Percentiles rank a stretch among this genome's conserved stretches.
These are phyloP conservation scores for Platycercus adscitus DNA, from an alignment of 2,113 vertebrate genomes.

Conservation along the genomic window DNA sequence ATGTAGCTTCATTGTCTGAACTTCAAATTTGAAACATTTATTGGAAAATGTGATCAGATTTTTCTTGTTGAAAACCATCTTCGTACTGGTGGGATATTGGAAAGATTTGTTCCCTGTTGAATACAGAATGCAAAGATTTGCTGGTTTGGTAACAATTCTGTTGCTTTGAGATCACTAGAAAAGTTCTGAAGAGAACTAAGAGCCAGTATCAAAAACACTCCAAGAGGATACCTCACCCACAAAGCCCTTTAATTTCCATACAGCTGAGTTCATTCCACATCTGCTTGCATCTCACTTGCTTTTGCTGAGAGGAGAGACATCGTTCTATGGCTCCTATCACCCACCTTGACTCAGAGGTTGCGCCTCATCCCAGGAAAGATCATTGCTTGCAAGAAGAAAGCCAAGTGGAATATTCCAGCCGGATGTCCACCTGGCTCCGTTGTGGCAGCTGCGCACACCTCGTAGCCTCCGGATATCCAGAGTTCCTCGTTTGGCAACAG, in stretches of 20 bases:
- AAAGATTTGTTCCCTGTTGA: not conserved
- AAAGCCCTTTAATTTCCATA: not conserved
- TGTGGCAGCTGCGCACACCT: conserved; percentile 86
- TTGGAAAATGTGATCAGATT: not conserved
- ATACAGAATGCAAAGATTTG: not conserved
- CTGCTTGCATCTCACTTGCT: not conserved
- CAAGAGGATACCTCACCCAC: not conserved
- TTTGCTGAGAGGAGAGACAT: not conserved
- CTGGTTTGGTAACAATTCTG: not conserved
- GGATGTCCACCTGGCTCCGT: conserved; percentile 84
- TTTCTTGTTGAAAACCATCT: not conserved
- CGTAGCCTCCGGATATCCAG: conserved; percentile 78
- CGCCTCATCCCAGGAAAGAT: conserved; percentile 83
- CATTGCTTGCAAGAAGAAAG: conserved; percentile 85
- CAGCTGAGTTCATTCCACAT: not conserved
- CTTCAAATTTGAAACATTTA: not conserved
- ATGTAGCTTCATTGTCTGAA: not conserved
- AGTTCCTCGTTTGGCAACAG: conserved; percentile 78
- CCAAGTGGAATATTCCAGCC: conserved; percentile 91
- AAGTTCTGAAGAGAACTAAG: not conserved
- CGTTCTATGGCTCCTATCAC: not conserved
- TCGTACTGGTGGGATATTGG: not conserved
- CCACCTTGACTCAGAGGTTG: conserved; percentile 85
- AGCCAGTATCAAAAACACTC: not conserved
- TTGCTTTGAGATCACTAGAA: not conserved